Base-by-base conservation (phyloP, 2,888 invertebrate species). In the Palloptera scutellata region DNA sequence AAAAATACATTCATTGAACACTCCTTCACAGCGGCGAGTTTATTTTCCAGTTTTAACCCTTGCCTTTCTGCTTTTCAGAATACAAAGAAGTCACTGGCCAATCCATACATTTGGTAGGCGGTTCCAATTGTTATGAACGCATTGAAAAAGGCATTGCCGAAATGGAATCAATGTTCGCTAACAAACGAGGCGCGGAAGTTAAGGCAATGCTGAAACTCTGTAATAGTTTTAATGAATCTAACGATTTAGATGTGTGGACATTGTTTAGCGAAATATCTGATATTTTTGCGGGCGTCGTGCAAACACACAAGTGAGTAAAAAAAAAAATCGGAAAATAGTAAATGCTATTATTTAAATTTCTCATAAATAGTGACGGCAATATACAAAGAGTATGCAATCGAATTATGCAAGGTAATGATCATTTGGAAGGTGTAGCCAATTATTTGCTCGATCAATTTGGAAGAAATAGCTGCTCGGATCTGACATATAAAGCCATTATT, bases 61-160 rank as follows among this genome's bases (percentile, higher is more conserved):
- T 30, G 6, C 30, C 6, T 30, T 30, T 30, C 6, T 30, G 3
- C 2, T 30, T 30, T 30, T 30, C 52, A 84, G 85, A 85, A 70
- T 84, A 84, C 74, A 83, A 84, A 66, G 84, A 83, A 73, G 74
- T 84, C 1, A 79, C 79, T 30, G 84, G 83, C 0, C 69, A 79
- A 63, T 83, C 85, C 0, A 82, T 85, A 13, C 69, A 70, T 3
- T 57, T 77, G 30, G 74, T 84, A 62, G 81, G 84, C 6, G 84
- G 85, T 1, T 62, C 77, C 6, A 72, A 70, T 1, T 85, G 85
- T 58, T 79, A 83, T 43, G 73, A 77, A 6, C 78, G 83, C 48
- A 81, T 85, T 42, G 54, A 82, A 61, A 79, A 74, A 5, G 84
- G 83, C 15, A 77, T 84, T 54, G 76, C 76, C 2, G 77, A 78